Percentiles rank a stretch among this genome's conserved stretches.
These are phyloP conservation scores for Drosophila triauraria DNA, from an alignment of 1,140 invertebrate genomes.

Conservation along the genomic window DNA sequence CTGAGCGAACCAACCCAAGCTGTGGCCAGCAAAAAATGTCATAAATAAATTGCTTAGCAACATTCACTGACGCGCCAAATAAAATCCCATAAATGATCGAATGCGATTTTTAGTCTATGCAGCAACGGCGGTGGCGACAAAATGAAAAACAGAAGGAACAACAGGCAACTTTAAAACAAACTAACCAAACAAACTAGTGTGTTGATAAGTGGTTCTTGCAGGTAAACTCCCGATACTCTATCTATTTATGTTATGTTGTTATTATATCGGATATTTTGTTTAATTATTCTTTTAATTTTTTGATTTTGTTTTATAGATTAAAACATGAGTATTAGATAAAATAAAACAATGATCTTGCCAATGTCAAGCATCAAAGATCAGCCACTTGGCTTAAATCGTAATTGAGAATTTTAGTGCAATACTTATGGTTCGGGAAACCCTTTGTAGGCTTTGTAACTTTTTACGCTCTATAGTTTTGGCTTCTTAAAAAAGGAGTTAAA, in stretches of 20 bases:
- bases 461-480: no score
- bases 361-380: no score
- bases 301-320: no score
- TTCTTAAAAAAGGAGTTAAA: no score
- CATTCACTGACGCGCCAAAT: constrained; percentile 85
- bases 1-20: constrained; percentile 20
- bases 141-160: constrained; percentile 54
- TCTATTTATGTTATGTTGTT: neutral
- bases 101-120: constrained; percentile 84
- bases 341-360: no score
- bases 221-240: neutral
- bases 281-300: no score
- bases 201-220: neutral
- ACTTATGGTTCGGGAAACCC: no score
- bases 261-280: no score
- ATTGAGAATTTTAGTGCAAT: no score
- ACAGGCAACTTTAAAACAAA: constrained; percentile 36
- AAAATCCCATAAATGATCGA: constrained; percentile 85
- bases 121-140: constrained; percentile 55
- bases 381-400: no score
- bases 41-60: constrained; percentile 85
- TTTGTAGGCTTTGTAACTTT: no score
- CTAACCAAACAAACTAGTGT: constrained; percentile 20
- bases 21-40: constrained; percentile 77
- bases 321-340: no score